phyloP scores from a whole-genome alignment of 2,888 invertebrate species.

The Zeuzera pyrina region DNA sequence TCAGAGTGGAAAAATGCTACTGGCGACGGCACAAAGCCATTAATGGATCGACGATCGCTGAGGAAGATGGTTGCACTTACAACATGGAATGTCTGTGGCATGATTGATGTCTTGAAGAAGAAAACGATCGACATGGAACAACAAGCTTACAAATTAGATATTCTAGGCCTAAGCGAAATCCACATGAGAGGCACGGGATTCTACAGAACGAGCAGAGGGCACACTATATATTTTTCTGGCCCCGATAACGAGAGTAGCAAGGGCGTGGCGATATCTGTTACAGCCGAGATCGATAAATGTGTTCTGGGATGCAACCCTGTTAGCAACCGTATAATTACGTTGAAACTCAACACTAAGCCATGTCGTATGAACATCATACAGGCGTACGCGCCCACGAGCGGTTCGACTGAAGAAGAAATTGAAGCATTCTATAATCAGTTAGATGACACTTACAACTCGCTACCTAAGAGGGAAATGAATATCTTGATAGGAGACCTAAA shows the following conservation, averaged over 20 bases:
- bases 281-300: background rate
- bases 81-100: conserved; percentile 3
- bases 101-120: background rate
- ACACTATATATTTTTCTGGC: conserved; percentile 1
- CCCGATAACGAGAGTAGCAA: conserved; percentile 1
- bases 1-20: conserved; percentile 6
- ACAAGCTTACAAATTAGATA: conserved; percentile 2
- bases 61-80: no score
- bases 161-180: conserved; percentile 2
- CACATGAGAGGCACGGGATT: conserved; percentile 2
- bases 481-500: no score
- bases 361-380: background rate
- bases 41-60: conserved; percentile 3
- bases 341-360: background rate
- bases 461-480: no score
- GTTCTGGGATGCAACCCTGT: conserved; percentile 2
- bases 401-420: background rate
- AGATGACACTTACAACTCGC: no score
- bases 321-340: background rate
- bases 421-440: no score
- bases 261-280: background rate
- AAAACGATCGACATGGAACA: conserved; percentile 1
- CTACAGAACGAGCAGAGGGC: background rate
- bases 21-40: conserved; percentile 6
- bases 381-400: background rate